phyloP scores from a whole-genome alignment of 2,888 invertebrate genomes.

The Chymomyza caudatula region DNA sequence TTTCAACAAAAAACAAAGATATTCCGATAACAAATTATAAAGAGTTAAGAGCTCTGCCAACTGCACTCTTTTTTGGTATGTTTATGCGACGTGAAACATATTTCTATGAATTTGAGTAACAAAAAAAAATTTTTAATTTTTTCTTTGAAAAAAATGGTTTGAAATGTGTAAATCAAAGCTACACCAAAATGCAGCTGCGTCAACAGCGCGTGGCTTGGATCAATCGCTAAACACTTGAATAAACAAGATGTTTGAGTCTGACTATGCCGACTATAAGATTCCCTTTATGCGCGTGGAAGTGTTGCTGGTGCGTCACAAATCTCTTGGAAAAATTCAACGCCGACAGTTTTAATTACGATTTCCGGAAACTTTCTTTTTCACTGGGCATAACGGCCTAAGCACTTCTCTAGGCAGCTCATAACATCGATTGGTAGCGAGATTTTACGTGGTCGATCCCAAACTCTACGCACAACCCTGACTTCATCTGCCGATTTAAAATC shows the following conservation, averaged over 20 bases:
- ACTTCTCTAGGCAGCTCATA: too few relatives aligned
- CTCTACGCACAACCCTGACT: too few relatives aligned
- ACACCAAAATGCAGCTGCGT: conserved; percentile 37
- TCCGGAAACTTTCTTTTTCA: too few relatives aligned
- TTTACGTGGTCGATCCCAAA: too few relatives aligned
- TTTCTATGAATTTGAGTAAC: conserved; percentile 6
- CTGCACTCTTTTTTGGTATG: conserved; percentile 13
- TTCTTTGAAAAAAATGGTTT: neutral
- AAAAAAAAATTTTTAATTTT: neutral
- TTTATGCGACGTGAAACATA: conserved; percentile 26
- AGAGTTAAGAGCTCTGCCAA: neutral
- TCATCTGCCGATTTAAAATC: too few relatives aligned
- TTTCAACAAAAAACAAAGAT: neutral
- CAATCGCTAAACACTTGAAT: conserved; percentile 39
- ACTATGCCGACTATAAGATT: neutral
- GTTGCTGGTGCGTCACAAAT: too few relatives aligned
- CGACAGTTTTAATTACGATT: too few relatives aligned
- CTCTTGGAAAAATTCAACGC: too few relatives aligned
- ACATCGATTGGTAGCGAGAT: too few relatives aligned
- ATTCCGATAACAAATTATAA: neutral
- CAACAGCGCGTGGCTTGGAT: conserved; percentile 23
- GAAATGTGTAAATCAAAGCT: conserved; percentile 20
- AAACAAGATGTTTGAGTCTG: conserved; percentile 14
- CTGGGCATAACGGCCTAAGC: too few relatives aligned
- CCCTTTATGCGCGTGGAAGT: too few relatives aligned